Evolutionary conservation across 2,113 vertebrate genomes (phyloP).

Genomic region (Halichoeres trimaculatus): DNA sequence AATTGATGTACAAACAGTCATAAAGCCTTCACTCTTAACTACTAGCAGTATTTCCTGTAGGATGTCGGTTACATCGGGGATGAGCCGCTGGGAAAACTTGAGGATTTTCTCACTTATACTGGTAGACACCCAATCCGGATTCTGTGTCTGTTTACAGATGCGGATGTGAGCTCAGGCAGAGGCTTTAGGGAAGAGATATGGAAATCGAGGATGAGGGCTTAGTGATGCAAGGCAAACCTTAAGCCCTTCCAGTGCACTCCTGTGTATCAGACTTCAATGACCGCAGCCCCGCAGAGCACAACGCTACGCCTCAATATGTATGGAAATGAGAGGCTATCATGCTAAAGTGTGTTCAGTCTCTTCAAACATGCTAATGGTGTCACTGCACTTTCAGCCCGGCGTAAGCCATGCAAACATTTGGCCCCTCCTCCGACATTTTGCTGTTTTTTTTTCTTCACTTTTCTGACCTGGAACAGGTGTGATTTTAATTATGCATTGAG

Average conservation of each 20-base stretch:
- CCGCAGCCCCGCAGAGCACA: slow-evolving; percentile 53
- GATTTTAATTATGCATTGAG: slow-evolving; percentile 81
- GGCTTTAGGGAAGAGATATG: slow-evolving; percentile 62
- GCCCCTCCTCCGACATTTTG: slow-evolving; percentile 35
- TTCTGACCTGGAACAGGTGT: slow-evolving; percentile 74
- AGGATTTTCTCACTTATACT: slow-evolving; percentile 52
- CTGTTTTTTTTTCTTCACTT: slow-evolving; percentile 33
- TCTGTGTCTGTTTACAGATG: slow-evolving; percentile 61
- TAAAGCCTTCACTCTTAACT: slow-evolving; percentile 24
- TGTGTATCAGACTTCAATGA: slow-evolving; percentile 67
- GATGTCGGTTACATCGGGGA: slow-evolving; percentile 12
- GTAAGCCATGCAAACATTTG: slow-evolving; percentile 12
- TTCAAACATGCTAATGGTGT: slow-evolving; percentile 75
- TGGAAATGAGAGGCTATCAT: slow-evolving; percentile 81
- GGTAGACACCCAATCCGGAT: slow-evolving; percentile 57
- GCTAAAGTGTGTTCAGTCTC: slow-evolving; percentile 71
- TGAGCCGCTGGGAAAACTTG: slow-evolving; percentile 43
- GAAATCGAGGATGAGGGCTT: slow-evolving; percentile 65
- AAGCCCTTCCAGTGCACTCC: slow-evolving; percentile 56
- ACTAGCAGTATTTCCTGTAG: slow-evolving; percentile 13
- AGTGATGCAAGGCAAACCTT: slow-evolving; percentile 61
- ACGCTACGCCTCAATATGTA: slow-evolving; percentile 75
- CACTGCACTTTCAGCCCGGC: slow-evolving; percentile 56
- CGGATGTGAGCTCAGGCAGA: slow-evolving; percentile 55
- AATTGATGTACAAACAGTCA: slow-evolving; percentile 24